phyloP scores from a whole-genome alignment of 2,113 vertebrate species.

The Dendropsophus ebraccatus region DNA sequence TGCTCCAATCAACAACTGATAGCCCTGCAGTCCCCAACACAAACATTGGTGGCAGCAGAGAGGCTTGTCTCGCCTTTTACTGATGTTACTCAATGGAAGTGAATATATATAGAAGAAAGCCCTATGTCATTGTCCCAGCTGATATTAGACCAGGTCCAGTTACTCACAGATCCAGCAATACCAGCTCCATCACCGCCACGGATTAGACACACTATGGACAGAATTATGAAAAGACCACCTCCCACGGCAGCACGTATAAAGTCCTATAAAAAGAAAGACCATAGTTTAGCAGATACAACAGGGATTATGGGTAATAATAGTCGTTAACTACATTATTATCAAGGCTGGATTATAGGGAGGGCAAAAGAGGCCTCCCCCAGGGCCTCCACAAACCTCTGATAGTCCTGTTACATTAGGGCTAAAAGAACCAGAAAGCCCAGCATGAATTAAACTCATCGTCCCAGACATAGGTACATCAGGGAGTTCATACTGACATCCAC shows the following conservation, averaged over 20 bases:
- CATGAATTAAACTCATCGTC: background rate
- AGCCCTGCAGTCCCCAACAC: too few relatives aligned
- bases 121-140: too few relatives aligned
- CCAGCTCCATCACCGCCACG: conserved; percentile 68
- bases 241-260: conserved; percentile 71
- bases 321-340: too few relatives aligned
- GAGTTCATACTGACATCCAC: background rate
- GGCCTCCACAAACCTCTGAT: background rate
- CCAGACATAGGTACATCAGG: background rate
- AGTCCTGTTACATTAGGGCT: background rate
- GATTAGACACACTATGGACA: conserved; percentile 71
- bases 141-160: background rate
- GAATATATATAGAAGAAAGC: too few relatives aligned
- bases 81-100: background rate
- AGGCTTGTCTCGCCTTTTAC: too few relatives aligned
- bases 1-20: too few relatives aligned
- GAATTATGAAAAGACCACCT: conserved; percentile 70
- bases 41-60: too few relatives aligned
- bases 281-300: background rate
- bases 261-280: conserved; percentile 65
- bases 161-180: conserved; percentile 76
- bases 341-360: too few relatives aligned
- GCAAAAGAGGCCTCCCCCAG: too few relatives aligned
- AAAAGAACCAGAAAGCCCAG: background rate
- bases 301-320: background rate